phyloP scores from a whole-genome alignment of 2,113 vertebrate species.

The Geococcyx californianus region DNA sequence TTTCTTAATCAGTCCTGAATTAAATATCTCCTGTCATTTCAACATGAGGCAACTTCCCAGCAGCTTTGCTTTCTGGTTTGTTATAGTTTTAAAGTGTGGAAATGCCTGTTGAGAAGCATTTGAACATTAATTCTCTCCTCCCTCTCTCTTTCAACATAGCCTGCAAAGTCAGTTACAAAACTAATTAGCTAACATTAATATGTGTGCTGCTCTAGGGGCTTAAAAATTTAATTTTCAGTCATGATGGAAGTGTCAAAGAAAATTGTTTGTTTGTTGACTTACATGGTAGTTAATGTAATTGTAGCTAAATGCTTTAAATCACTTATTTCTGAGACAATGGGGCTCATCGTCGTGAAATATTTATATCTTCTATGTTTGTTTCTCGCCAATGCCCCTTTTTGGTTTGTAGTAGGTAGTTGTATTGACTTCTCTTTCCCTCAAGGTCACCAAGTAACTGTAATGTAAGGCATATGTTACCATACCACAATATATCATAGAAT shows the following conservation, averaged over 20 bases:
- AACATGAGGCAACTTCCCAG: slow-evolving; percentile 24
- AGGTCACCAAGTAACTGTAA: background rate
- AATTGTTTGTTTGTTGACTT: slow-evolving; percentile 63
- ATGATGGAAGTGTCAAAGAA: slow-evolving; percentile 56
- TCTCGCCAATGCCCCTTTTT: background rate
- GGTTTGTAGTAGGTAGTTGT: background rate
- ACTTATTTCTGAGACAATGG: background rate
- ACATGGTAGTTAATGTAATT: slow-evolving; percentile 35
- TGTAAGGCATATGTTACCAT: background rate
- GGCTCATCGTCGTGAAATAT: background rate
- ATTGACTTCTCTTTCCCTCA: background rate
- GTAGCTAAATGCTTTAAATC: slow-evolving; percentile 37
- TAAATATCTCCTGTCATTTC: slow-evolving; percentile 50
- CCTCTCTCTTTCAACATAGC: slow-evolving; percentile 2
- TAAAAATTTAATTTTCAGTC: slow-evolving; percentile 66
- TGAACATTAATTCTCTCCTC: slow-evolving; percentile 48
- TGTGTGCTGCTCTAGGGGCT: slow-evolving; percentile 53
- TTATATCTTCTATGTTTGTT: background rate
- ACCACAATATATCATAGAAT: too few species aligned
- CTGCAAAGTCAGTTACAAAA: slow-evolving; percentile 64
- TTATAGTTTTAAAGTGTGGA: slow-evolving; percentile 53
- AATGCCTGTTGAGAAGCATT: slow-evolving; percentile 52
- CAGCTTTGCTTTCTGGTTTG: slow-evolving; percentile 44
- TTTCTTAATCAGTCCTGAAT: slow-evolving; percentile 55
- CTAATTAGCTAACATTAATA: slow-evolving; percentile 70